phyloP scores from a whole-genome alignment of 2,797 vertebrate species.

The Emys orbicularis region DNA sequence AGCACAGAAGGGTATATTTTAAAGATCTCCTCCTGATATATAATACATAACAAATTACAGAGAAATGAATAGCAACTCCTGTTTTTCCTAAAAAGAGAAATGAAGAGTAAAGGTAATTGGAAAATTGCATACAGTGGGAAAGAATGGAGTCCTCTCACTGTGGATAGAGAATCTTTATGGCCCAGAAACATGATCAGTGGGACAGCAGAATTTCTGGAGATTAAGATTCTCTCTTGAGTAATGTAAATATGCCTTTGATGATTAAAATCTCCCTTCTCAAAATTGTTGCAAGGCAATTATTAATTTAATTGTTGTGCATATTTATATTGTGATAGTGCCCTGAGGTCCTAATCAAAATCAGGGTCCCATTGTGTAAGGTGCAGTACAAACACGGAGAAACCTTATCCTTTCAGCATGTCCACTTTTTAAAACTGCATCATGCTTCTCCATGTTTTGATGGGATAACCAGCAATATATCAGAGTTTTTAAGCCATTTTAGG shows the following conservation, averaged over 20 bases:
- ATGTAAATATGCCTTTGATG: neutral
- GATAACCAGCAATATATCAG: neutral
- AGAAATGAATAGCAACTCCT: neutral
- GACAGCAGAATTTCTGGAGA: neutral
- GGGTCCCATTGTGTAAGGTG: neutral
- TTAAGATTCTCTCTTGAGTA: neutral
- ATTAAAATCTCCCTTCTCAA: neutral
- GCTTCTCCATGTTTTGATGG: neutral
- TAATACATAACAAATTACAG: constrained; percentile 12
- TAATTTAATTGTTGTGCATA: neutral
- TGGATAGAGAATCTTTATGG: neutral
- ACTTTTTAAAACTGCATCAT: neutral
- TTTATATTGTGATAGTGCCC: neutral
- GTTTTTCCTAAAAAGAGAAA: constrained; percentile 10
- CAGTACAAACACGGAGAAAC: neutral
- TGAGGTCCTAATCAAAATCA: neutral
- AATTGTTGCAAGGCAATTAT: neutral
- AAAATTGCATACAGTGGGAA: neutral
- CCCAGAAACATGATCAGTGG: neutral
- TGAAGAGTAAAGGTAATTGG: neutral
- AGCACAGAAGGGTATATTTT: constrained; percentile 1
- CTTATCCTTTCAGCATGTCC: neutral
- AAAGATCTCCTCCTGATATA: neutral
- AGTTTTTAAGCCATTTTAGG: neutral
- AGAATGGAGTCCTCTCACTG: neutral